Base-by-base conservation (phyloP, 1,140 invertebrate genomes). In the Brachionus koreanus region DNA sequence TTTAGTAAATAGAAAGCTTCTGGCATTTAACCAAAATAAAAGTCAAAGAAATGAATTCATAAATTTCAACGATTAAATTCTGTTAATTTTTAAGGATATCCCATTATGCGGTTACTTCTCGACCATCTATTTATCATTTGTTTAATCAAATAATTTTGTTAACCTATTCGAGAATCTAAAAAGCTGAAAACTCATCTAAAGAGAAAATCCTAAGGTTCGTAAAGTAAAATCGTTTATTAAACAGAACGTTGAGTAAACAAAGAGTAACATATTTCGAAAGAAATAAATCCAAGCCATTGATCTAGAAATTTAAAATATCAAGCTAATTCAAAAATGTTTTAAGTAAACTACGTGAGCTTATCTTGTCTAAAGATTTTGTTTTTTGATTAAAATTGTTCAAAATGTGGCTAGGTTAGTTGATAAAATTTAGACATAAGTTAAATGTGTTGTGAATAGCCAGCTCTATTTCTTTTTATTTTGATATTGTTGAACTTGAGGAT, bases 301-400 rank as follows among this genome's bases (percentile, higher is more conserved):
- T 57, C 49, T 57, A 57, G 49, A 57, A 65, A 65, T 13, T n/a
- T 35, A 65, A 65, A 65, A 65, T 65, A 37, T 65, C 63, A 37
- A 65, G 33, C 63, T 37, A 65, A n/a, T 65, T 65, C 33, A 65
- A 65, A 65, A 65, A 57, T 57, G 49, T 57, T 57, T 57, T 57
- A 23, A 19, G 49, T 57, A 57, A 57, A 57, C 49, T 57, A 57
- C 49, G n/a, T 57, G 49, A 57, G 49, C 49, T 57, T 57, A 57
- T 57, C 49, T 57, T 57, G 49, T 25, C 49, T 57, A 57, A 19
- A 19, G 49, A 57, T 57, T 57, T n/a, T 16, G 19, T 57, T 57
- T 57, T 42, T 19, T 57, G 49, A 57, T 57, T 57, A 19, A 57
- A 57, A 9, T 25, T 57, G 4, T 57, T 57, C 49, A 57, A 23